A percentile compares a stretch with the other conserved stretches of the same genome.
These are phyloP conservation scores for Ecdyonurus torrentis DNA, from an alignment of 2,888 invertebrate genomes.

Conservation along the genomic window DNA sequence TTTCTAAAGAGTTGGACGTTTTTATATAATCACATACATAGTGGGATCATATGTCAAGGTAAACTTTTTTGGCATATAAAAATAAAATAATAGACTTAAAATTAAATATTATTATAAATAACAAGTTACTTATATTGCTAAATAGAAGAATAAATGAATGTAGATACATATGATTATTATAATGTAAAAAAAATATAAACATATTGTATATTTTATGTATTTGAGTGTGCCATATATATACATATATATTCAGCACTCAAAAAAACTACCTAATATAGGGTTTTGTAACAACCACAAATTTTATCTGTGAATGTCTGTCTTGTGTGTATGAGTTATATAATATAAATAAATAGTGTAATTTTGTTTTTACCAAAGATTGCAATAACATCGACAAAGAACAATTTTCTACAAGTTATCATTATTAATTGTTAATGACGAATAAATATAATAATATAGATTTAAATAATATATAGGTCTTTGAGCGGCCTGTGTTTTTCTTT, in stretches of 20 bases:
- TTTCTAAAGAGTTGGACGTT: not conserved
- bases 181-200: not conserved
- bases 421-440: no score
- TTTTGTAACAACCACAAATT: not conserved
- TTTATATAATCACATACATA: not conserved
- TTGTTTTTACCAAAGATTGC: not conserved
- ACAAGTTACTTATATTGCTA: not conserved
- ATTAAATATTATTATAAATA: not conserved
- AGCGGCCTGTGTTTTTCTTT: no score
- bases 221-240: no score
- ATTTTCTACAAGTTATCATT: no score
- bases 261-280: not conserved
- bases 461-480: no score
- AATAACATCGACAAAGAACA: not conserved
- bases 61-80: not conserved
- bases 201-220: no score
- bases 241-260: no score
- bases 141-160: not conserved
- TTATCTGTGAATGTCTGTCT: not conserved
- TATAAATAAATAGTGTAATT: not conserved
- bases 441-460: no score
- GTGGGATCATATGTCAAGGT: not conserved
- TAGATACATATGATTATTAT: not conserved
- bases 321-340: not conserved
- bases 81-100: not conserved